Percentiles rank a stretch among this genome's conserved stretches.
These are phyloP conservation scores for Euborellia annulipes DNA, from an alignment of 1,140 invertebrate species.

Conservation along the genomic window DNA sequence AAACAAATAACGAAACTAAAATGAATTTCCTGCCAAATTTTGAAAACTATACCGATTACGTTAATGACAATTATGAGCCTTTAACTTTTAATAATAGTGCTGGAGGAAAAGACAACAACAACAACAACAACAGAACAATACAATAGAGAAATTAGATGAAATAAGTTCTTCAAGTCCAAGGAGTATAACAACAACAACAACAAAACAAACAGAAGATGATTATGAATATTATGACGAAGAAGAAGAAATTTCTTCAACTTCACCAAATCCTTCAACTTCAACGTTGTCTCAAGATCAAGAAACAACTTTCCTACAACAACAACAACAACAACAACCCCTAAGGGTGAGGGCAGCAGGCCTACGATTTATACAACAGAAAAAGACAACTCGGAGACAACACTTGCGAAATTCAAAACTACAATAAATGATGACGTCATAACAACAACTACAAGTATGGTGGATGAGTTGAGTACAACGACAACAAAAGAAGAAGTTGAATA, in stretches of 20 bases:
- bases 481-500: too few species aligned
- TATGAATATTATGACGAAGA: background rate
- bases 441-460: too few species aligned
- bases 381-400: too few species aligned
- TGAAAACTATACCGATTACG: slow-evolving; percentile 27
- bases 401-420: too few species aligned
- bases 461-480: too few species aligned
- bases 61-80: slow-evolving; percentile 38
- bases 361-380: background rate
- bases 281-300: too few species aligned
- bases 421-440: too few species aligned
- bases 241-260: background rate
- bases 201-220: background rate
- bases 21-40: slow-evolving; percentile 16
- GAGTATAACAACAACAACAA: background rate
- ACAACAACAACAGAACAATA: slow-evolving; percentile 6
- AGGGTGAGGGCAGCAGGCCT: background rate
- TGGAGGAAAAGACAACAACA: background rate
- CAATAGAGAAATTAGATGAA: background rate
- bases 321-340: background rate
- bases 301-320: too few species aligned
- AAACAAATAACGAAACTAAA: slow-evolving; percentile 18
- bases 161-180: background rate
- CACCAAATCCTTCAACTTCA: background rate
- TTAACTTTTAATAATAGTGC: slow-evolving; percentile 18